Base-by-base conservation (phyloP, 2,113 vertebrate genomes). In the Gnathonemus longibarbis region DNA sequence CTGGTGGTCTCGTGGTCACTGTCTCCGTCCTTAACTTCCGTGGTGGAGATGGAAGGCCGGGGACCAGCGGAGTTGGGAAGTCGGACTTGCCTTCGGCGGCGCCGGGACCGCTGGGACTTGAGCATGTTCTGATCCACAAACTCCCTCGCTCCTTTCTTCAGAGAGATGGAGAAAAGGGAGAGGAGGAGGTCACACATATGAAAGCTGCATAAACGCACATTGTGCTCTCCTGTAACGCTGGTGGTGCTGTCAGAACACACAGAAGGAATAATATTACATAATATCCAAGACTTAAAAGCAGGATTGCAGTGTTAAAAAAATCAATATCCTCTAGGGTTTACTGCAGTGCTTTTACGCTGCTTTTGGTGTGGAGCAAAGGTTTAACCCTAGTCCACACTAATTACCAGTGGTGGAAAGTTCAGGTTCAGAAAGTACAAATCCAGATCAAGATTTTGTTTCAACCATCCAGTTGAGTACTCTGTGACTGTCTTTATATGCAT, bases 91-190 rank as follows among this genome's bases (percentile, higher is more conserved):
- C 95, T 95, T 15, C 97, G 95, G 2, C 97, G 95, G 0, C 97
- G 96, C 0, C 97, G 96, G 15, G 97, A 96, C 91, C 97, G 97
- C 94, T 97, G 98, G 58, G 97, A 97, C 0, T 96, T 95, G 3
- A 96, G 94, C 93, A 98, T 98, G 90, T 98, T 97, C 93, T 97
- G 96, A 2, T 97, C 97, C 17, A 98, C 97, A 39, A 98, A 99
- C 91, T 99, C 98, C 94, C 98, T 99, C 31, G 98, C 98, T 94
- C 98, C 98, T 95, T 99, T 98, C 98, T 99, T 93, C 66, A 94
- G 90, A 88, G 53, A 42, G 24, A 39, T 84, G 53, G n/a, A 74
- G 19, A 15, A 1, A n/a, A 52, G n/a, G 13, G 45, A 88, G 45
- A 53, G 7, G 17, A 27, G 49, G 10, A 42, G 48, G 74, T 84